Evolutionary conservation across 2,113 vertebrate species (phyloP).

Genomic region (Trachemys scripta): DNA sequence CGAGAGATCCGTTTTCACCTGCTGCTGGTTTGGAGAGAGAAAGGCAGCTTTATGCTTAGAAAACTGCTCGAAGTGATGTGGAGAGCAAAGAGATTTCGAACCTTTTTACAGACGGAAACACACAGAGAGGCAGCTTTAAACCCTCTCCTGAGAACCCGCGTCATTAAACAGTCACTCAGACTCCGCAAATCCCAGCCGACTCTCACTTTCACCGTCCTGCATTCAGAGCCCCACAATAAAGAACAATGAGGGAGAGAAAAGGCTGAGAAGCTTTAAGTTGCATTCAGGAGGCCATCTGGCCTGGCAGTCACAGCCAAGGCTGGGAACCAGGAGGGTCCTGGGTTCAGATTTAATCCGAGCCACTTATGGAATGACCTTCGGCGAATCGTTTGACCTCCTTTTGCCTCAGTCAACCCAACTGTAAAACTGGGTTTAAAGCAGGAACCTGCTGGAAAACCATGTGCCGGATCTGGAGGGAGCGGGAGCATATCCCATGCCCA

Average conservation of each 20-base stretch:
- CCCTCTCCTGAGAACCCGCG: constrained; percentile 45
- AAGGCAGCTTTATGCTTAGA: background rate
- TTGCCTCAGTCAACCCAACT: constrained; percentile 73
- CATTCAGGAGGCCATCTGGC: constrained; percentile 84
- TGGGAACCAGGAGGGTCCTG: constrained; percentile 79
- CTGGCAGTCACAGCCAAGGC: constrained; percentile 75
- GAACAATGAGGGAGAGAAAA: constrained; percentile 80
- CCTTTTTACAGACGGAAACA: constrained; percentile 1
- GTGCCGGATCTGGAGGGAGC: constrained; percentile 52
- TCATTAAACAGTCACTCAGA: constrained; percentile 48
- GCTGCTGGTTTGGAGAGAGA: background rate
- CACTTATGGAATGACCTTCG: constrained; percentile 72
- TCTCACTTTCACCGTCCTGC: constrained; percentile 79
- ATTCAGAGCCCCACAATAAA: constrained; percentile 78
- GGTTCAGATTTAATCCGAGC: constrained; percentile 76
- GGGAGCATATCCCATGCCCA: constrained; percentile 36
- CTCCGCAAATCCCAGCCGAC: constrained; percentile 61
- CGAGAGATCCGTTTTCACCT: background rate
- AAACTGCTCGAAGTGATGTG: background rate
- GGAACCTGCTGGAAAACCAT: constrained; percentile 70
- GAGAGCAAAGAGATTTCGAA: background rate
- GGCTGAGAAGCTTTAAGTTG: constrained; percentile 77
- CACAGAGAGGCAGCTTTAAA: background rate
- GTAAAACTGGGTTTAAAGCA: constrained; percentile 75
- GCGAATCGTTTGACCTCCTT: constrained; percentile 71